Percentiles rank a stretch among this genome's conserved stretches.
These are phyloP conservation scores for Atrichornis clamosus DNA, from an alignment of 2,113 vertebrate species.

Conservation along the genomic window DNA sequence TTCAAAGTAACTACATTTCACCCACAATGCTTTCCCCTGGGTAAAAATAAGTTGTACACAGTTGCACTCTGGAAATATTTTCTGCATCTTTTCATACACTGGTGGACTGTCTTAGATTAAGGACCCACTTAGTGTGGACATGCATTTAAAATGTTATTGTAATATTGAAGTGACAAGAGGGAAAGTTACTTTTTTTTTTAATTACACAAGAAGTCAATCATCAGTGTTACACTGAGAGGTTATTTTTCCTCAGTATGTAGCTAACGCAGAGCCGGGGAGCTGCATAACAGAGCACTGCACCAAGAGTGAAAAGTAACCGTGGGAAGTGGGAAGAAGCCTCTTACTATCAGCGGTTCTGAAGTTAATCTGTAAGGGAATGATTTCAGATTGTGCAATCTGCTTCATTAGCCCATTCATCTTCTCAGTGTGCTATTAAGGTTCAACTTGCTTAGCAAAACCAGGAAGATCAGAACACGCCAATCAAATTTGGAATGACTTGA, in stretches of 20 bases:
- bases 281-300: background rate
- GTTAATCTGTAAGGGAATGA: background rate
- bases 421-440: conserved; percentile 6
- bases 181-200: background rate
- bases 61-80: background rate
- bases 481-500: background rate
- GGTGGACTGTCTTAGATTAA: background rate
- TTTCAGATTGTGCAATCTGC: background rate
- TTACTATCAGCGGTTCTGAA: background rate
- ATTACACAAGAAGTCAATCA: background rate
- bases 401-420: conserved; percentile 23
- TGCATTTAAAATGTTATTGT: background rate
- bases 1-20: background rate
- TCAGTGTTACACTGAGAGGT: background rate
- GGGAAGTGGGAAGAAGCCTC: background rate
- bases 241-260: background rate
- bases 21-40: background rate
- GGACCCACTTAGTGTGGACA: background rate
- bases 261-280: background rate
- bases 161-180: background rate
- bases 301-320: background rate
- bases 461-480: conserved; percentile 26
- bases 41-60: background rate
- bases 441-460: conserved; percentile 16
- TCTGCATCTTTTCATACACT: background rate